Percentiles rank a stretch among this genome's conserved stretches.
These are phyloP conservation scores for Aquatica leii DNA, from an alignment of 2,888 invertebrate species.

Conservation along the genomic window DNA sequence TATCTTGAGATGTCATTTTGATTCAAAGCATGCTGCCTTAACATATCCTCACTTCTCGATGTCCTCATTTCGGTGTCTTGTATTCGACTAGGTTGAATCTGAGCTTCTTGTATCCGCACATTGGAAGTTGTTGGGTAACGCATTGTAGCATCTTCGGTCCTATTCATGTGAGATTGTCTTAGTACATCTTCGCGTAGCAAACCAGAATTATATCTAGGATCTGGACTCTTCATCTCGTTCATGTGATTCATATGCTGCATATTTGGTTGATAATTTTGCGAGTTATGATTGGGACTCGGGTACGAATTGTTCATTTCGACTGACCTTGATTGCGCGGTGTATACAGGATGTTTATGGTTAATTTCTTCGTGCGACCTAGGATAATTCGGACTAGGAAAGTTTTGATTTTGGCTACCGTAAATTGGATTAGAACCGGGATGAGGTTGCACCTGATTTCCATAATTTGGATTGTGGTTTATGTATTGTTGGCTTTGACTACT, in stretches of 20 bases:
- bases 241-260: constrained; percentile 52
- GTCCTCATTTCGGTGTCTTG: constrained; percentile 52
- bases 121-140: constrained; percentile 55
- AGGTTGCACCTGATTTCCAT: constrained; percentile 25
- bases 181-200: constrained; percentile 56
- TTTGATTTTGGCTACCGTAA: constrained; percentile 32
- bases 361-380: constrained; percentile 37
- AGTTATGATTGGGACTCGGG: constrained; percentile 51
- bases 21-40: constrained; percentile 50
- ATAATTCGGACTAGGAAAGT: constrained; percentile 38
- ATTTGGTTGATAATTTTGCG: constrained; percentile 43
- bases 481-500: constrained; percentile 19
- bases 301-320: constrained; percentile 46
- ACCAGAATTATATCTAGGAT: constrained; percentile 50
- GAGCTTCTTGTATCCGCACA: constrained; percentile 51
- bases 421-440: constrained; percentile 29
- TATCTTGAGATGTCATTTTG: constrained; percentile 52
- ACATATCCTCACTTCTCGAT: constrained; percentile 57
- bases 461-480: constrained; percentile 26
- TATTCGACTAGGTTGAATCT: constrained; percentile 47
- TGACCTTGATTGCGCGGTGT: constrained; percentile 34
- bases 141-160: constrained; percentile 53
- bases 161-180: constrained; percentile 52
- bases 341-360: constrained; percentile 37
- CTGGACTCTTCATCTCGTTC: constrained; percentile 39